A percentile compares a stretch with the other conserved stretches of the same genome.
phyloP scores from a whole-genome alignment of 2,888 invertebrate species.

The Aporophyla nigra region DNA sequence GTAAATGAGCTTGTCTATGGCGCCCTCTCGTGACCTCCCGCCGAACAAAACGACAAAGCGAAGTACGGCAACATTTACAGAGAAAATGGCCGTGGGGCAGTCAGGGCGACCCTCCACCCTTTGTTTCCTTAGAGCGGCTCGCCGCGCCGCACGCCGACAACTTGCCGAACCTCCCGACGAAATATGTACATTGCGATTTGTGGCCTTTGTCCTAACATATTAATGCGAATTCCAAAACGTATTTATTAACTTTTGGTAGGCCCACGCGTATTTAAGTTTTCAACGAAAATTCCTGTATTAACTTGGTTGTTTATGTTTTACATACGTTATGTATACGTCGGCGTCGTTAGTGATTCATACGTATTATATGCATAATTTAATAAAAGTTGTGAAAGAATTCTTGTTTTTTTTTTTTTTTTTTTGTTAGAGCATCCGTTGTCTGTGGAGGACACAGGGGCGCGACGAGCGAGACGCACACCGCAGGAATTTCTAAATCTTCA shows the following conservation, averaged over 20 bases:
- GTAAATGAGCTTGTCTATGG: conserved; percentile 82
- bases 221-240: conserved; percentile 76
- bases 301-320: conserved; percentile 55
- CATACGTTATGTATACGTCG: conserved; percentile 35
- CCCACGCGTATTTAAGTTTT: conserved; percentile 51
- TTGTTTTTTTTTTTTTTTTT: conserved; percentile 66
- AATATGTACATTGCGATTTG: conserved; percentile 70
- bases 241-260: conserved; percentile 71
- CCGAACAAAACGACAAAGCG: conserved; percentile 84
- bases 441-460: conserved; percentile 46
- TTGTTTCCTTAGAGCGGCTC: conserved; percentile 83
- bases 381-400: conserved; percentile 68
- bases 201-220: conserved; percentile 73
- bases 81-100: conserved; percentile 87
- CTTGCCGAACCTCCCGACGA: conserved; percentile 74
- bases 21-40: conserved; percentile 82
- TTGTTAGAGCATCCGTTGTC: conserved; percentile 53
- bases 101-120: conserved; percentile 81
- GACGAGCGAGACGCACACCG: conserved; percentile 80
- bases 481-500: conserved; percentile 90
- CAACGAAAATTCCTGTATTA: conserved; percentile 50
- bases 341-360: conserved; percentile 49
- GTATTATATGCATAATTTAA: conserved; percentile 62
- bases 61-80: conserved; percentile 84
- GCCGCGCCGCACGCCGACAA: conserved; percentile 72